Conservation (phyloP, 2,888 invertebrate species). For the Cacoxenus indagator region DNA sequence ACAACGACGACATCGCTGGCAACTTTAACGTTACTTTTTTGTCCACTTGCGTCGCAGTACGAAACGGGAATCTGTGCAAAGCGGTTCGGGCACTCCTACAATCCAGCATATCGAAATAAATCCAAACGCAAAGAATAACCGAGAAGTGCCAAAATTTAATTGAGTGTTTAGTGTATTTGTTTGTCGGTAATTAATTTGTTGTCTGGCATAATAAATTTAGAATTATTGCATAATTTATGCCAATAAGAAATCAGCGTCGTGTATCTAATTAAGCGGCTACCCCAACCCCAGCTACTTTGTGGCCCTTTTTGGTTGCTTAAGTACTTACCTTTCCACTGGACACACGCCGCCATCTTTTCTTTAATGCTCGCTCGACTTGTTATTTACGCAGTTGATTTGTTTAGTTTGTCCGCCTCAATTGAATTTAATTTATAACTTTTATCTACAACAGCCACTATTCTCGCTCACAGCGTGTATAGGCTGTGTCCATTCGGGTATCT, state of each 20-base stretch:
- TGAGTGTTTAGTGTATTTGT: too few relatives aligned
- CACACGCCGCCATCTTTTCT: background rate
- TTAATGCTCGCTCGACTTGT: slow-evolving; percentile 28
- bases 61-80: slow-evolving; percentile 62
- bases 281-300: background rate
- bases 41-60: slow-evolving; percentile 54
- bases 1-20: background rate
- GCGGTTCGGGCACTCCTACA: slow-evolving; percentile 47
- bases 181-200: too few relatives aligned
- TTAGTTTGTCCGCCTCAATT: slow-evolving; percentile 61
- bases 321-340: background rate
- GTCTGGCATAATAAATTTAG: too few relatives aligned
- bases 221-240: slow-evolving; percentile 10
- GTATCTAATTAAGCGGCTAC: slow-evolving; percentile 21
- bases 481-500: background rate
- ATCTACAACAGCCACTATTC: slow-evolving; percentile 35
- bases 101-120: slow-evolving; percentile 23
- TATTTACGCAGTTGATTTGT: slow-evolving; percentile 58
- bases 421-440: slow-evolving; percentile 65
- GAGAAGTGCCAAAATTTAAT: too few relatives aligned
- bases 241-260: slow-evolving; percentile 22
- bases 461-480: background rate
- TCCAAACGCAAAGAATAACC: background rate
- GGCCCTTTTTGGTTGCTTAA: background rate
- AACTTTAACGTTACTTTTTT: slow-evolving; percentile 21